phyloP scores from a whole-genome alignment of 2,113 vertebrate genomes.

The Oophaga pumilio region DNA sequence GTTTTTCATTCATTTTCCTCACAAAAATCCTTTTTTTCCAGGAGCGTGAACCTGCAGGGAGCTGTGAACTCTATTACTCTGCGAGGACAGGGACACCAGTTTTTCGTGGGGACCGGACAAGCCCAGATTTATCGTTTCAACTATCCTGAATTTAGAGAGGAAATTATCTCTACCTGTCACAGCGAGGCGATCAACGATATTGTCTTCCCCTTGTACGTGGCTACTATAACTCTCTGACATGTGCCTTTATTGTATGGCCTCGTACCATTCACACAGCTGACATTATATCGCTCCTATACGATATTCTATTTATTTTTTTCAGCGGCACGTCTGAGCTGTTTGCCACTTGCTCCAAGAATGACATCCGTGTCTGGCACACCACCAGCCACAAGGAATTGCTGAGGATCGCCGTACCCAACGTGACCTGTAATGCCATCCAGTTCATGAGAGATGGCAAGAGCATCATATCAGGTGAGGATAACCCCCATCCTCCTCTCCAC shows the following conservation, averaged over 20 bases:
- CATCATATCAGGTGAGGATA: conserved; percentile 82
- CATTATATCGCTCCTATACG: background rate
- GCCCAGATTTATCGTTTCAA: conserved; percentile 78
- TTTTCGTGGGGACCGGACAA: conserved; percentile 80
- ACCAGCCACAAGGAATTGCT: conserved; percentile 79
- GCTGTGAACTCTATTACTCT: conserved; percentile 80
- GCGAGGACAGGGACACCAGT: conserved; percentile 78
- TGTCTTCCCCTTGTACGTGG: conserved; percentile 81
- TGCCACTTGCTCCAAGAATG: conserved; percentile 83
- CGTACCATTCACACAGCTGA: too few species aligned
- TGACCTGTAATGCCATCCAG: conserved; percentile 82
- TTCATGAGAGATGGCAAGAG: conserved; percentile 82
- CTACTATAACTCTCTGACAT: background rate
- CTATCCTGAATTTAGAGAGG: conserved; percentile 77
- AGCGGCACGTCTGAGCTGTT: conserved; percentile 86
- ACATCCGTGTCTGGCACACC: conserved; percentile 86
- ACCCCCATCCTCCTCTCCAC: background rate
- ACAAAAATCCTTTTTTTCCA: conserved; percentile 56
- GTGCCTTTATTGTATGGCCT: background rate
- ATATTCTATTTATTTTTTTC: background rate
- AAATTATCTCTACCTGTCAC: conserved; percentile 80
- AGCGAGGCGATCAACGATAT: conserved; percentile 74
- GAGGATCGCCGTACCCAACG: conserved; percentile 79
- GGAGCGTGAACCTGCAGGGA: conserved; percentile 79
- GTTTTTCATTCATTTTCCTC: background rate